Conservation (phyloP, 23 tunicate species). For the Phallusia fumigata region DNA sequence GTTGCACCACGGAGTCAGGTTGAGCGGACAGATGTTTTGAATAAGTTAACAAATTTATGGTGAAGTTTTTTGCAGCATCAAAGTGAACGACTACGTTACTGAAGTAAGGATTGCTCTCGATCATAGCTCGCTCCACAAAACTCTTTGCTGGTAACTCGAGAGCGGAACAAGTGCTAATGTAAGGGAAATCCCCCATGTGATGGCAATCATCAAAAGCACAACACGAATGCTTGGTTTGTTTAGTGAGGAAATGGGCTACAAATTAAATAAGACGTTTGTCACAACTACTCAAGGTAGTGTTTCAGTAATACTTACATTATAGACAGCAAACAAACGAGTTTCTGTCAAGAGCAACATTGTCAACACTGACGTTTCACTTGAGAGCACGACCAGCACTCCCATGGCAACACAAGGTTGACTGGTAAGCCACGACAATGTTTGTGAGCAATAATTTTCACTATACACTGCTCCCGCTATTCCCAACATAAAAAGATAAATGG, state of each 20-base stretch:
- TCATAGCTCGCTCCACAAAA: conserved; percentile 43
- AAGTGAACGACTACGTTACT: conserved; percentile 43
- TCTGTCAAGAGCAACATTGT: conserved; percentile 33
- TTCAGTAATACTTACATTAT: conserved; percentile 5
- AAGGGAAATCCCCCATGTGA: conserved; percentile 54
- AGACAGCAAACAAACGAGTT: conserved; percentile 27
- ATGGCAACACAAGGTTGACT: conserved; percentile 28
- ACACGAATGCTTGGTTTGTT: conserved; percentile 24
- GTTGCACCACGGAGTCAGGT: neutral
- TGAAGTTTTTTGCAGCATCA: conserved; percentile 33
- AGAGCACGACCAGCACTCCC: conserved; percentile 56
- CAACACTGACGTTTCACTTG: conserved; percentile 61
- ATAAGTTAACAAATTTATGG: conserved; percentile 8
- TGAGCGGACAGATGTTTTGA: neutral
- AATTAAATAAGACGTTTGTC: too few relatives aligned
- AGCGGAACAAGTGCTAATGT: conserved; percentile 59
- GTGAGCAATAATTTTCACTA: conserved; percentile 35
- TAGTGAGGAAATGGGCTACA: conserved; percentile 72
- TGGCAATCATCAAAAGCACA: conserved; percentile 22
- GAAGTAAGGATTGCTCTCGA: conserved; percentile 68
- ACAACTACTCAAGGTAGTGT: too few relatives aligned
- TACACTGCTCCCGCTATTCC: conserved; percentile 31
- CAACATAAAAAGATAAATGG: conserved; percentile 35
- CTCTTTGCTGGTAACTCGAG: conserved; percentile 21
- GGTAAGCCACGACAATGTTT: conserved; percentile 29